Conservation (phyloP, 2,888 invertebrate species). For the Rotaria sp. region DNA sequence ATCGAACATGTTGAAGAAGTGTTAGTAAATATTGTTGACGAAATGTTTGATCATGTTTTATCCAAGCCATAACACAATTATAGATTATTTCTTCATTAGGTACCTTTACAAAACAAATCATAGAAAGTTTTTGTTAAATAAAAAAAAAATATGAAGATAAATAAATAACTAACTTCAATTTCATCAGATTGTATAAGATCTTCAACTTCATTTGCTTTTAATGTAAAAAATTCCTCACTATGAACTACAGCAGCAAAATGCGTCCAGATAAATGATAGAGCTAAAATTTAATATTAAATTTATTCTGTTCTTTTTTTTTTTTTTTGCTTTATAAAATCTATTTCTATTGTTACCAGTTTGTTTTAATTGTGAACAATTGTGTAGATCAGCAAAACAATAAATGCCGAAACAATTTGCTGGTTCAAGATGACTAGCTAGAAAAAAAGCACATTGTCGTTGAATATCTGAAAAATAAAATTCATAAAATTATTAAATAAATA, state of each 20-base stretch:
- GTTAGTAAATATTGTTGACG: constrained; percentile 46
- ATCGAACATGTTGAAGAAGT: constrained; percentile 48
- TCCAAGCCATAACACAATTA: constrained; percentile 51
- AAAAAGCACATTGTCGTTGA: constrained; percentile 52
- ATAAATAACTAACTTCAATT: constrained; percentile 47
- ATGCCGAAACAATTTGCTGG: constrained; percentile 53
- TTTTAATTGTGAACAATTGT: constrained; percentile 48
- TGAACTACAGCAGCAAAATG: constrained; percentile 42
- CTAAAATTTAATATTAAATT: not conserved
- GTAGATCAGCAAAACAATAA: constrained; percentile 53
- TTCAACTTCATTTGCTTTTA: constrained; percentile 48
- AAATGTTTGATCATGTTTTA: constrained; percentile 45
- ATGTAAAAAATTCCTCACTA: constrained; percentile 50
- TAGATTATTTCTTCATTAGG: constrained; percentile 52
- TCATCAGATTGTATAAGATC: constrained; percentile 50
- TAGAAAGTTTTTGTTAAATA: not conserved
- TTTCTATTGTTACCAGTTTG: constrained; percentile 43
- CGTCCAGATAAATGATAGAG: not conserved
- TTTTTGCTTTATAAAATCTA: not conserved
- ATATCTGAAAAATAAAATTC: constrained; percentile 46
- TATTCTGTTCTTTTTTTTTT: too few relatives aligned
- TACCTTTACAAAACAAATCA: constrained; percentile 44
- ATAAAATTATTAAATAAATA: not conserved
- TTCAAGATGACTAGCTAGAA: constrained; percentile 53
- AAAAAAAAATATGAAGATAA: too few relatives aligned